Percentiles rank a stretch among this genome's conserved stretches.
Conservation (phyloP, 2,888 invertebrate species). For the Drosophila eohydei region DNA sequence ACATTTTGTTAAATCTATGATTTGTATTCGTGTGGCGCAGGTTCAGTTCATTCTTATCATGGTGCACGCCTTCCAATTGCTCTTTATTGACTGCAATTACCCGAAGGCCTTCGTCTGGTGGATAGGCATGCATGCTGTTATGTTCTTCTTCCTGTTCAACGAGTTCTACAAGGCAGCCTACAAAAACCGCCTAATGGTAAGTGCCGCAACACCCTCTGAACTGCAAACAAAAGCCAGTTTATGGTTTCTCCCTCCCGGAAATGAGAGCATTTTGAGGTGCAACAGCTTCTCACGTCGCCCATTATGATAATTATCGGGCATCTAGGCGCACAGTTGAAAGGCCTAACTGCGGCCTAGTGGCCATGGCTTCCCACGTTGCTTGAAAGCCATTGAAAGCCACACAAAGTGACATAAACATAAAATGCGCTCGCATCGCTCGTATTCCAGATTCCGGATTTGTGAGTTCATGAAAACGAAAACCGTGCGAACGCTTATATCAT, state of each 20-base stretch:
- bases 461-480: conserved; percentile 68
- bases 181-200: conserved; percentile 84
- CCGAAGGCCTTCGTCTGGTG: conserved; percentile 97
- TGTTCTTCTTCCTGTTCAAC: conserved; percentile 98
- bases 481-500: conserved; percentile 63
- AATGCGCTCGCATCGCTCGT: conserved; percentile 17
- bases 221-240: background rate
- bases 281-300: conserved; percentile 44
- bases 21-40: conserved; percentile 85
- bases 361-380: conserved; percentile 44
- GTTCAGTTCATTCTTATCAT: conserved; percentile 95
- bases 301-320: conserved; percentile 38
- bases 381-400: conserved; percentile 31
- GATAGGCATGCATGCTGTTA: conserved; percentile 97
- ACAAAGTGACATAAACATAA: conserved; percentile 43
- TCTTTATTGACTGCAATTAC: conserved; percentile 96
- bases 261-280: conserved; percentile 24
- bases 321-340: conserved; percentile 3
- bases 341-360: conserved; percentile 10
- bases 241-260: conserved; percentile 21
- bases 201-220: conserved; percentile 41
- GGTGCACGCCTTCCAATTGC: conserved; percentile 95
- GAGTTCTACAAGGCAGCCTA: conserved; percentile 96
- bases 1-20: background rate
- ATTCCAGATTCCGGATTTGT: conserved; percentile 28